These are phyloP conservation scores for Saccostrea glomerata DNA, from an alignment of 1,140 invertebrate genomes.

Conservation along the genomic window DNA sequence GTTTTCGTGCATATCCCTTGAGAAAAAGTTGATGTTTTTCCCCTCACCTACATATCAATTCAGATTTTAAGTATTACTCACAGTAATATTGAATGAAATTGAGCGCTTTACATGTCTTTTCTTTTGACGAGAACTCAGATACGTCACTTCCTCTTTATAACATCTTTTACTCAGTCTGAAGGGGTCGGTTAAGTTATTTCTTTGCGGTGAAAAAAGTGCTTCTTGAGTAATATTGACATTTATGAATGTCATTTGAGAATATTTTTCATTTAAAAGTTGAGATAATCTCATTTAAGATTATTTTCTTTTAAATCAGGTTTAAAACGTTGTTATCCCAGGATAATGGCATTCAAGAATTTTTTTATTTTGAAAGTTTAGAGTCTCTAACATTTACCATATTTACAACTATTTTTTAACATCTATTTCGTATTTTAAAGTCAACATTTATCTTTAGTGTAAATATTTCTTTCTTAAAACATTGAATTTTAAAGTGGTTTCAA, in stretches of 20 bases:
- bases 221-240: neutral
- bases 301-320: neutral
- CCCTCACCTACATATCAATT: no score
- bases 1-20: neutral
- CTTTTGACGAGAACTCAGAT: neutral
- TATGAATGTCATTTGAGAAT: slow-evolving; percentile 6
- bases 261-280: neutral
- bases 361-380: no score
- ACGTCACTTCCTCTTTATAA: neutral
- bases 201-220: neutral
- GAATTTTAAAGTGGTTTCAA: no score
- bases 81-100: neutral
- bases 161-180: neutral
- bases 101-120: neutral
- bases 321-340: no score
- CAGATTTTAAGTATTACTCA: neutral
- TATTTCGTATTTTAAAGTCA: no score
- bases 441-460: no score
- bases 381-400: no score
- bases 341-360: no score
- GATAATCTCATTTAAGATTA: neutral
- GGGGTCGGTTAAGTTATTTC: neutral
- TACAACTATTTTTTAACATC: no score
- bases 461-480: no score
- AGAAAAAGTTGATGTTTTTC: neutral